phyloP scores from a whole-genome alignment of 2,797 vertebrate genomes.

The Pyrocephalus nanus region DNA sequence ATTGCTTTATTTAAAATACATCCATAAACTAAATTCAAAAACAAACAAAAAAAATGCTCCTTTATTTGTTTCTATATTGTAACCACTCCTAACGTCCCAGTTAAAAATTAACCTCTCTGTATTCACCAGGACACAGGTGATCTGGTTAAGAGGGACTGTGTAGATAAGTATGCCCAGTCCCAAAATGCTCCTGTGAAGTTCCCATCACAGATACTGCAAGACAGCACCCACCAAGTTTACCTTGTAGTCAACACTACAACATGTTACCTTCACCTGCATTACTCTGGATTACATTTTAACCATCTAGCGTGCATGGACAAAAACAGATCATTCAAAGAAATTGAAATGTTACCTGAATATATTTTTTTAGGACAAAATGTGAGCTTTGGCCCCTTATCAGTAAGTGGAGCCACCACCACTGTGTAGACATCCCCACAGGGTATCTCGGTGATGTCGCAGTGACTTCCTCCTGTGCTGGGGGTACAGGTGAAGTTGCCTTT shows the following conservation, averaged over 20 bases:
- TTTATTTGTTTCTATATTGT: not conserved
- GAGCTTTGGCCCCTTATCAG: slow-evolving; percentile 75
- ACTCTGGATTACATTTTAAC: not conserved
- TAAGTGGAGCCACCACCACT: slow-evolving; percentile 83
- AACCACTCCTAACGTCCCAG: not conserved
- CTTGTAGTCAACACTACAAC: not conserved
- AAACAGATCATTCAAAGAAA: not conserved
- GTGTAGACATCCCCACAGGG: slow-evolving; percentile 85
- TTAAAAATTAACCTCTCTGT: not conserved
- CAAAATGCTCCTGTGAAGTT: not conserved
- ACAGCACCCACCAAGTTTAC: not conserved
- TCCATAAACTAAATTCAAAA: not conserved
- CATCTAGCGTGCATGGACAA: not conserved
- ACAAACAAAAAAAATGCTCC: not conserved
- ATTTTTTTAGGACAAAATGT: slow-evolving; percentile 85
- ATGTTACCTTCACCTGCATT: not conserved
- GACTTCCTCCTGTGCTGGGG: slow-evolving; percentile 72
- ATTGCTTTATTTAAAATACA: not conserved
- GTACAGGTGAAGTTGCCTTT: slow-evolving; percentile 82
- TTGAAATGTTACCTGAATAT: slow-evolving; percentile 85
- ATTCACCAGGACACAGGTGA: not conserved
- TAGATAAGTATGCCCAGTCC: not conserved
- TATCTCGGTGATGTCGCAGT: slow-evolving; percentile 80
- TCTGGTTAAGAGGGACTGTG: not conserved
- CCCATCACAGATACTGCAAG: not conserved